Evolutionary conservation across 2,797 vertebrate genomes (phyloP).

Genomic region (Thalassophryne amazonica): DNA sequence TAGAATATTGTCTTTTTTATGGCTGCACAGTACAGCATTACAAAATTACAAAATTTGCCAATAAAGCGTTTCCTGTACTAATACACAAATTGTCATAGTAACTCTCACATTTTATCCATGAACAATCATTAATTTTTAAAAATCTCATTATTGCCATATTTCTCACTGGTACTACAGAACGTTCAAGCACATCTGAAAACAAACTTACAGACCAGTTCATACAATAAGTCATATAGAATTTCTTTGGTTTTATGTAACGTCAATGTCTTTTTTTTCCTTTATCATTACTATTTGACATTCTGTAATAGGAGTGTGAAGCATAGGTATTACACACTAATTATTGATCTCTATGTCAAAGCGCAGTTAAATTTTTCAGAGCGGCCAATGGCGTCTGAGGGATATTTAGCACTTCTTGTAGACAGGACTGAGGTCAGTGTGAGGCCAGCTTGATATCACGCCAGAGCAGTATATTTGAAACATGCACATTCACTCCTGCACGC

Average conservation of each 20-base stretch:
- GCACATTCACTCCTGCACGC: conserved; percentile 60
- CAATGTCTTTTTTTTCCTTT: not conserved
- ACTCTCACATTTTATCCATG: not conserved
- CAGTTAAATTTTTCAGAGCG: conserved; percentile 39
- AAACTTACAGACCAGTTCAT: no score
- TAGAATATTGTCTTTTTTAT: conserved; percentile 34
- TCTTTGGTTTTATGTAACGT: conserved; percentile 9
- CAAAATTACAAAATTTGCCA: conserved; percentile 15
- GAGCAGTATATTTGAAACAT: conserved; percentile 90
- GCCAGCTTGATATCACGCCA: conserved; percentile 81
- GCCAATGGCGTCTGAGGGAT: conserved; percentile 65
- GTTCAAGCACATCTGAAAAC: no score
- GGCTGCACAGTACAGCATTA: not conserved
- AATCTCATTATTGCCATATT: not conserved
- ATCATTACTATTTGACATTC: conserved; percentile 16
- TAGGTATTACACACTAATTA: conserved; percentile 51
- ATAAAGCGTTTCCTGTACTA: not conserved
- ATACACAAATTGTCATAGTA: conserved; percentile 4
- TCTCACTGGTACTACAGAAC: not conserved
- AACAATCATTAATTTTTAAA: no score
- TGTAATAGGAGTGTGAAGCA: conserved; percentile 10
- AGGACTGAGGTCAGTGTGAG: conserved; percentile 74
- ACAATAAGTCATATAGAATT: no score
- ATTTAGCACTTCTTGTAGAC: conserved; percentile 54
- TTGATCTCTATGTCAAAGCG: conserved; percentile 42